Evolutionary conservation across 2,113 vertebrate genomes (phyloP).

Genomic region (Herpetotheres cachinnans): DNA sequence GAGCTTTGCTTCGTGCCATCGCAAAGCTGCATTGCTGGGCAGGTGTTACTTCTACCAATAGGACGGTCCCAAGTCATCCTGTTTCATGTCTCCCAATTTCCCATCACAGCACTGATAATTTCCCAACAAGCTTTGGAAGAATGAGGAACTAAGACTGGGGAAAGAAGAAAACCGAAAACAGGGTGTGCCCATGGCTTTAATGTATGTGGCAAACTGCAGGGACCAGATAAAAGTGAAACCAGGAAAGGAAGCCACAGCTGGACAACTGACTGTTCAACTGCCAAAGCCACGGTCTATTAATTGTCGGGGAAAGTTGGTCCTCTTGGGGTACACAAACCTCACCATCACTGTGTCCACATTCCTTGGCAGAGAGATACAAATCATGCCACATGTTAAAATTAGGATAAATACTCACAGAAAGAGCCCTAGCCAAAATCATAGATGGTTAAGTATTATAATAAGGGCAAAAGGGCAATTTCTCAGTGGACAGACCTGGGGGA

Average conservation of each 20-base stretch:
- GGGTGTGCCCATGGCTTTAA: neutral
- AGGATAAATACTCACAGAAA: neutral
- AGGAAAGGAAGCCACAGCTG: neutral
- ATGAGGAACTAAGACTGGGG: neutral
- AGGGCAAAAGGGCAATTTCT: neutral
- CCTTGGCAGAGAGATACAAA: neutral
- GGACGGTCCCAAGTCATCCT: neutral
- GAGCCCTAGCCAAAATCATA: neutral
- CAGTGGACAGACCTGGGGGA: neutral
- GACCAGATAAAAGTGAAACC: constrained; percentile 35
- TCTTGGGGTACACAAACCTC: neutral
- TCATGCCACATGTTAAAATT: neutral
- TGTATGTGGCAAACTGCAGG: neutral
- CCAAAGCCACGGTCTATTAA: neutral
- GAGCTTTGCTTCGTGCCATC: neutral
- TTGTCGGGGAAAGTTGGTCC: neutral
- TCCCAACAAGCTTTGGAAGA: neutral
- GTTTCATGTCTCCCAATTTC: neutral
- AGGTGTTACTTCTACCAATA: neutral
- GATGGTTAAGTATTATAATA: neutral
- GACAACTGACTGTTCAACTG: neutral
- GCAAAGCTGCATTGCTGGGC: neutral
- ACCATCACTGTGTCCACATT: neutral
- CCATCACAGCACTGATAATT: fast-evolving
- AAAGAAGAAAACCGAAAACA: neutral